Base-by-base conservation (phyloP, 64 coral and sea anemone genomes). In the Hydrozoanthus tunicans region DNA sequence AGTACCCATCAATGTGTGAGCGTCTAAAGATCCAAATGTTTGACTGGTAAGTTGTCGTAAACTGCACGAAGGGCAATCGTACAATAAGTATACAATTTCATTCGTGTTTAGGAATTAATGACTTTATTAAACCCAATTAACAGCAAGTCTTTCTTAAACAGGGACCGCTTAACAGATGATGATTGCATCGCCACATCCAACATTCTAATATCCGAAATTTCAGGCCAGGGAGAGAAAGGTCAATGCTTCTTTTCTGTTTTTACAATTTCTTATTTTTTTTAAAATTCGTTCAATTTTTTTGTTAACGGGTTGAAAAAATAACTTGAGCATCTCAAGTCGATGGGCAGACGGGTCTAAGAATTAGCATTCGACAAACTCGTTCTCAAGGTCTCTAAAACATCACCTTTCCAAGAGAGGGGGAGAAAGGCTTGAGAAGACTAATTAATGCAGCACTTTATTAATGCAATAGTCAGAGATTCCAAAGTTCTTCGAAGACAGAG, bases 131-230 rank as follows among this genome's bases (percentile, higher is more conserved):
- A 57, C 54, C 20, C 52, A 5, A 54, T 32, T 77, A 79, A 79
- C 14, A 55, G 15, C 53, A 14, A 58, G 13, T 91, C 9, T 51
- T 77, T 64, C 24, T 14, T 56, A 11, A 32, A 59, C 55, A 96
- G 95, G 95, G 95, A 96, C 66, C 95, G 95, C 6, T 58, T 91
- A 5, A 70, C 82, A 0, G 58, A 80, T 0, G 92, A 96, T 69
- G 95, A 96, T 73, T 96, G 95, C 58, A 96, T 96, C 27, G 95
- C 92, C 12, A 96, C 95, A 43, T 73, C 89, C 12, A 79, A 89
- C 57, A 89, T 96, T 56, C 82, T 62, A n/a, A 23, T 96, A 61
- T 80, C 92, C 23, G 77, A 86, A 6, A 96, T 96, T 67, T 89
- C 92, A 13, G 95, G 95, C 62, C 83, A 94, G 1, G 81, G 77